These are phyloP conservation scores for Lasius fuliginosus DNA, from an alignment of 2,888 invertebrate species.

Conservation along the genomic window DNA sequence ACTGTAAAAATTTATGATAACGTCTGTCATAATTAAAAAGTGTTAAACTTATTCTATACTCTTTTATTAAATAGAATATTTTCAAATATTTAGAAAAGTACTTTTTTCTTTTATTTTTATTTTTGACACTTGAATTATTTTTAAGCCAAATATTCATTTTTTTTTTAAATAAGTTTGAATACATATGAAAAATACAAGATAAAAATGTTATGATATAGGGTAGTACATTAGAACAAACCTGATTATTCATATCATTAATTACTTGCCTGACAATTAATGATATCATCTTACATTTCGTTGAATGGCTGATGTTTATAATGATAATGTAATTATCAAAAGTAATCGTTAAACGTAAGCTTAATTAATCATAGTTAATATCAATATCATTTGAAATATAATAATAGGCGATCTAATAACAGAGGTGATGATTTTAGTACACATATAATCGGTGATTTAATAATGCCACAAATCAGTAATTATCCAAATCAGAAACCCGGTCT, in stretches of 20 bases:
- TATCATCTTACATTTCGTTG: constrained; percentile 35
- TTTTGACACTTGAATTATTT: neutral
- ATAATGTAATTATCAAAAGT: constrained; percentile 28
- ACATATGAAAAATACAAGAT: neutral
- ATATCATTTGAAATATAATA: constrained; percentile 5
- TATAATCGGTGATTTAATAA: constrained; percentile 35
- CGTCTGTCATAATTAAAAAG: neutral
- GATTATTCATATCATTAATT: constrained; percentile 11
- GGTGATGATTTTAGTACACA: neutral
- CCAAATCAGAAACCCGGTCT: neutral
- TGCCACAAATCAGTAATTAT: constrained; percentile 37
- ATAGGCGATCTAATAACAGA: constrained; percentile 5
- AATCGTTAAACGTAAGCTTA: constrained; percentile 1
- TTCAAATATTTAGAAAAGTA: neutral
- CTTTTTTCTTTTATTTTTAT: neutral
- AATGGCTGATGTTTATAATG: neutral
- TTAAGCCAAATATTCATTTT: neutral
- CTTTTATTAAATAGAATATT: neutral
- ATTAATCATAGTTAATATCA: constrained; percentile 41
- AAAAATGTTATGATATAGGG: neutral
- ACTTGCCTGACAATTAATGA: neutral
- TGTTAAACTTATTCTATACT: neutral
- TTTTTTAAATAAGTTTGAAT: neutral
- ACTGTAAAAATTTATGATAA: neutral
- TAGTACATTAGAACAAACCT: neutral